Conservation (phyloP, 1,140 invertebrate genomes). For the Bombus huntii region DNA sequence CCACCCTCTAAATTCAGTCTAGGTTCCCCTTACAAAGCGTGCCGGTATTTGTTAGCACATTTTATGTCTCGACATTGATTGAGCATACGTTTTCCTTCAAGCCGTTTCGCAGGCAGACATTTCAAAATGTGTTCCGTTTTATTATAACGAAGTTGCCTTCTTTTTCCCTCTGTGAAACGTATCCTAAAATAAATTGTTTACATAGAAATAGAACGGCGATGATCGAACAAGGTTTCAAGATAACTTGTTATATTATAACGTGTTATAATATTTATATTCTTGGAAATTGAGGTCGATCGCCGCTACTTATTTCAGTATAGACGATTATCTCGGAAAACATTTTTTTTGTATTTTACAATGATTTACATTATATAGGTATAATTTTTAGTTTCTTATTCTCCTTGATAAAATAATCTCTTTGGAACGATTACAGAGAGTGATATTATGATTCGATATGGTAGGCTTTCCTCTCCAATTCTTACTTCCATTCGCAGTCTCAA, state of each 20-base stretch:
- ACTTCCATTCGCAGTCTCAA: too few species aligned
- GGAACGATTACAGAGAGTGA: too few species aligned
- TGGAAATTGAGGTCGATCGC: background rate
- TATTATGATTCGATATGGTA: too few species aligned
- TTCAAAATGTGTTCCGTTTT: conserved; percentile 15
- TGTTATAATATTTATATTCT: background rate
- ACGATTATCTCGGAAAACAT: too few species aligned
- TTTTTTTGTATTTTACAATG: too few species aligned
- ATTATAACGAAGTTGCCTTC: conserved; percentile 3
- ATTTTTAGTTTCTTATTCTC: too few species aligned
- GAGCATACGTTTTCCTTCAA: conserved; percentile 56
- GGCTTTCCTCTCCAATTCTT: too few species aligned
- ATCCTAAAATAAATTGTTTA: background rate
- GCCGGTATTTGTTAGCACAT: conserved; percentile 63
- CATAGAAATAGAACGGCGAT: background rate
- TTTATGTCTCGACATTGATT: conserved; percentile 63
- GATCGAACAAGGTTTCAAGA: background rate
- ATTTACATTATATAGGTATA: too few species aligned
- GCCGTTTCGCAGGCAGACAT: conserved; percentile 15
- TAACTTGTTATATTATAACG: background rate
- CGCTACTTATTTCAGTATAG: too few species aligned
- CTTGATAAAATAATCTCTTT: too few species aligned
- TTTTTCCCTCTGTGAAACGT: background rate
- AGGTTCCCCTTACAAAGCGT: conserved; percentile 49
- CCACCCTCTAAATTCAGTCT: conserved; percentile 53